These are phyloP conservation scores for Tangara arthus DNA, from an alignment of 2,797 vertebrate genomes.

Conservation along the genomic window DNA sequence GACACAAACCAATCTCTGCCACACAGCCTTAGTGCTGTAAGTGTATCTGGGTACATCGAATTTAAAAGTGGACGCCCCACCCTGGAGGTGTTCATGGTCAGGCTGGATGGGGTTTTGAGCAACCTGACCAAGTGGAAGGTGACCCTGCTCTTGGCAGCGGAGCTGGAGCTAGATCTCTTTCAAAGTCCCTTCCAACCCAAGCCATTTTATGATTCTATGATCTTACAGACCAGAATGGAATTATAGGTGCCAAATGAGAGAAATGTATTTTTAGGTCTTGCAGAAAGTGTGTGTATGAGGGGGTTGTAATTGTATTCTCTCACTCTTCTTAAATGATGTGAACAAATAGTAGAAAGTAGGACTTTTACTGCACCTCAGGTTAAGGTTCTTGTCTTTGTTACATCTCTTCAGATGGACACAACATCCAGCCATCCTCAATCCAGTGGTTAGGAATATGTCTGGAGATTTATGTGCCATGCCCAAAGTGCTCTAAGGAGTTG, in stretches of 20 bases:
- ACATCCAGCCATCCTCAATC: not conserved
- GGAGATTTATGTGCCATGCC: not conserved
- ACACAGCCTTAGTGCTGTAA: not conserved
- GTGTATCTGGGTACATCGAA: not conserved
- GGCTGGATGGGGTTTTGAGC: not conserved
- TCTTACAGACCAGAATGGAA: not conserved
- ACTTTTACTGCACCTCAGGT: not conserved
- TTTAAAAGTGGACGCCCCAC: not conserved
- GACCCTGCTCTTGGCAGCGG: not conserved
- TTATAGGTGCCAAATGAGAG: not conserved
- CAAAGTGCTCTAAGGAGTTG: not conserved
- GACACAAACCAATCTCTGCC: not conserved
- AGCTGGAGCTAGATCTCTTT: not conserved
- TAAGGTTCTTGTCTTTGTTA: not conserved
- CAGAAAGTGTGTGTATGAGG: not conserved
- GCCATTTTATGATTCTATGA: not conserved
- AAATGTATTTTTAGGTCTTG: not conserved
- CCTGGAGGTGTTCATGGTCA: not conserved
- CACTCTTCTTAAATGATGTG: not conserved
- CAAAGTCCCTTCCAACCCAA: not conserved
- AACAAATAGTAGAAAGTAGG: not conserved
- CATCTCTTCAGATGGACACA: not conserved
- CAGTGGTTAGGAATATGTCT: not conserved
- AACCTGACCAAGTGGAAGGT: not conserved
- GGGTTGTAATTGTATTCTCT: not conserved